Evolutionary conservation across 2,797 vertebrate genomes (phyloP).

Genomic region (Sebastes reedi): DNA sequence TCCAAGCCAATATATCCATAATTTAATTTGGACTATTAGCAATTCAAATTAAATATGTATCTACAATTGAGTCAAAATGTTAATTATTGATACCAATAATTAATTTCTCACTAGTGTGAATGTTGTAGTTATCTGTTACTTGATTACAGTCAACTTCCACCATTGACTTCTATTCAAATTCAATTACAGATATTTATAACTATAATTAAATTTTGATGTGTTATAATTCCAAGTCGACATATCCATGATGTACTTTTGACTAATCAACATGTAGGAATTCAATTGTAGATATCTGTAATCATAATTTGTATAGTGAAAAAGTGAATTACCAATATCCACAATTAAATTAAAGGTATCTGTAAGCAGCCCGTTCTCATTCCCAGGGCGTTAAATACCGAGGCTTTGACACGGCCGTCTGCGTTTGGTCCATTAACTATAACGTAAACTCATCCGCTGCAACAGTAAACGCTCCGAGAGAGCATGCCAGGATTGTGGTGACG

Average conservation of each 20-base stretch:
- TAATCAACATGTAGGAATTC: neutral
- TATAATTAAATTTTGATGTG: neutral
- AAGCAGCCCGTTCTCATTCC: neutral
- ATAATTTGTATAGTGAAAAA: neutral
- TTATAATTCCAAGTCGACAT: neutral
- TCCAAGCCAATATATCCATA: neutral
- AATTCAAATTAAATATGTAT: neutral
- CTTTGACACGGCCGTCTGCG: neutral
- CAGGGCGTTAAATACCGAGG: neutral
- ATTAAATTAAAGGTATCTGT: neutral
- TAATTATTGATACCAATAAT: neutral
- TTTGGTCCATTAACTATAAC: neutral
- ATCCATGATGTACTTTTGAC: neutral
- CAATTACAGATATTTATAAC: neutral
- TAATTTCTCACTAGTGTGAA: neutral
- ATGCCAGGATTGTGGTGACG: neutral
- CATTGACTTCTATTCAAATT: neutral
- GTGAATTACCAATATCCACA: neutral
- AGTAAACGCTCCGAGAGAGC: neutral
- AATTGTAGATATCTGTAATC: neutral
- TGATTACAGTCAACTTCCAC: neutral
- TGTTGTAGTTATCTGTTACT: neutral
- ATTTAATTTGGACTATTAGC: neutral
- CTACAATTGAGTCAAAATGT: neutral
- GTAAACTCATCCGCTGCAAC: neutral